Base-by-base conservation (phyloP, 2,113 vertebrate genomes). In the Trochalopteron elliotii region DNA sequence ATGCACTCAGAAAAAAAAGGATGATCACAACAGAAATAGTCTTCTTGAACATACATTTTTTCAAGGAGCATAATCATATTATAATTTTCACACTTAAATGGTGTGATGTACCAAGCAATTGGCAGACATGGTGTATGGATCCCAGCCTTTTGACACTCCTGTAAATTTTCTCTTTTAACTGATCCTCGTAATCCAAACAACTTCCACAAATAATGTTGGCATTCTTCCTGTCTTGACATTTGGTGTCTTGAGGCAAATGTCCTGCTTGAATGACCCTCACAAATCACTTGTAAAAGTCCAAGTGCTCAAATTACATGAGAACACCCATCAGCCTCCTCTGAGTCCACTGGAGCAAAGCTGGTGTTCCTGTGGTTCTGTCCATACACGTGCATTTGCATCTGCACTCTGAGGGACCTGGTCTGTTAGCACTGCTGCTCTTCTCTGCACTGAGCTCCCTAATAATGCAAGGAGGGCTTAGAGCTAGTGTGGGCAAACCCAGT, bases 21-120 rank as follows among this genome's bases (percentile, higher is more conserved):
- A 75, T 14, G 19, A 83, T 83, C 31, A 35, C 28, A 94, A 61
- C 40, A 85, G 67, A 89, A 95, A 88, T 22, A 28, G 12, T 50
- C 22, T 69, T 83, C 30, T 63, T 77, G 42, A 91, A 95, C 16
- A 25, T 77, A 69, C 17, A 11, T 76, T 59, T 89, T 97, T 86
- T 49, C 50, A 83, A 72, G 44, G 65, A 87, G 18, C 7, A 49
- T 74, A 90, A 89, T 70, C 28, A 68, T 59, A 61, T 80, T 80
- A 89, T 44, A 90, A 79, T 88, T 94, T 91, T 94, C 55, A 83
- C 55, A 59, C 91, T 87, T 77, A 83, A 88, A 77, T 37, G 50
- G 30, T 0, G 0, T n/a, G 39, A 55, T 93, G 39, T 33, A 85
- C n/a, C 45, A 76, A 91, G 49, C 35, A 95, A 50, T 42, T 90